phyloP scores from a whole-genome alignment of 2,888 invertebrate species.

The Melieria crassipennis region DNA sequence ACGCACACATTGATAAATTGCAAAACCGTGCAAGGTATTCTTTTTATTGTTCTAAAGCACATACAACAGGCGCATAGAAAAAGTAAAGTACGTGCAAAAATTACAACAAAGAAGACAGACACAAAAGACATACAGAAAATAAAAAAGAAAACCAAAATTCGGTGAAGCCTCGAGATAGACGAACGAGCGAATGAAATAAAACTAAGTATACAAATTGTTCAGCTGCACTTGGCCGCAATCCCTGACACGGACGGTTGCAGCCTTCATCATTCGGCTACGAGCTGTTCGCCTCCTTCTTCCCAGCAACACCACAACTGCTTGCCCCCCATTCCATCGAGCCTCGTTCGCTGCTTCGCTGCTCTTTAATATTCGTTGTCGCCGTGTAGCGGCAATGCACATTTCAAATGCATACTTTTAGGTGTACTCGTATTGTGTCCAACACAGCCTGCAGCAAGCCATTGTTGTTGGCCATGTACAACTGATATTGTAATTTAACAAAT shows the following conservation, averaged over 20 bases:
- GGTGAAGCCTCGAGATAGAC: background rate
- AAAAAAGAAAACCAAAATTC: background rate
- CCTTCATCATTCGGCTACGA: too few species aligned
- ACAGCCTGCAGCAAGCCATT: background rate
- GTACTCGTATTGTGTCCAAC: conserved; percentile 3
- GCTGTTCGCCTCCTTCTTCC: background rate
- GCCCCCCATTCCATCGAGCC: background rate
- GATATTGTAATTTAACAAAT: conserved; percentile 26
- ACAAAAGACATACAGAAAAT: background rate
- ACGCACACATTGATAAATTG: background rate
- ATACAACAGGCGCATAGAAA: background rate
- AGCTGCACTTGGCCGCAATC: background rate
- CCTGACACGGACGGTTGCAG: too few species aligned
- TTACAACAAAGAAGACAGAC: background rate
- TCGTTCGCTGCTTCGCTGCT: background rate
- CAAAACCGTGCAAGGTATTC: background rate
- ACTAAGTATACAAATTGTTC: background rate
- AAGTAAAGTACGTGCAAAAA: background rate
- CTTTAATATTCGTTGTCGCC: background rate
- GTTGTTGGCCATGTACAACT: conserved; percentile 12
- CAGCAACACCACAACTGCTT: conserved; percentile 11
- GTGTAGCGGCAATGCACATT: conserved; percentile 4
- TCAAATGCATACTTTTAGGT: conserved; percentile 20
- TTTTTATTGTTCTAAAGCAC: background rate
- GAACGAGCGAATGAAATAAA: background rate